phyloP scores from a whole-genome alignment of 2,113 vertebrate species.

The Malurus melanocephalus region DNA sequence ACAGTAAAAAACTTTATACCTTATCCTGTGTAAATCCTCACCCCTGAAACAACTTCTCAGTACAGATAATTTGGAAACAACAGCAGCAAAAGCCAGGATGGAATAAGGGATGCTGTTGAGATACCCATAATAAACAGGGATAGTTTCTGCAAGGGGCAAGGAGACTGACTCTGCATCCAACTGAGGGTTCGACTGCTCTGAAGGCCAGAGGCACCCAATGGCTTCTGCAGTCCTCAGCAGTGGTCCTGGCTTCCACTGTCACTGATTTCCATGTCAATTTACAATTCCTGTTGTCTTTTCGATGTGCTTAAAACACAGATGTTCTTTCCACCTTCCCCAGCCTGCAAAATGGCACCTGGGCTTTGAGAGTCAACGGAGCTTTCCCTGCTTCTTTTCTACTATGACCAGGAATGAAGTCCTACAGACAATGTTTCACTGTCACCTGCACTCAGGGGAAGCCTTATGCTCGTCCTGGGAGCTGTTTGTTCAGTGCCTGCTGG shows the following conservation, averaged over 20 bases:
- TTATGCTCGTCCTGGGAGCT: background rate
- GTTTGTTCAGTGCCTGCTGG: background rate
- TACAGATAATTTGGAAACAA: background rate
- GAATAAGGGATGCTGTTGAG: background rate
- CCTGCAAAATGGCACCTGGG: background rate
- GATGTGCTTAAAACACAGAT: background rate
- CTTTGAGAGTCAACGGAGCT: background rate
- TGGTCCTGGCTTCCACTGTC: background rate
- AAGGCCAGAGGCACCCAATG: background rate
- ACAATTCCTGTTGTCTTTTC: background rate
- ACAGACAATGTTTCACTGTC: background rate
- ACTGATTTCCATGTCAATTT: background rate
- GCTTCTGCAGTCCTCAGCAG: background rate
- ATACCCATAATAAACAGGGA: background rate
- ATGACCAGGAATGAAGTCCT: rapidly evolving
- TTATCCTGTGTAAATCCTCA: background rate
- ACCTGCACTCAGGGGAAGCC: background rate
- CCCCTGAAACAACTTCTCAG: background rate
- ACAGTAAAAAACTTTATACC: background rate
- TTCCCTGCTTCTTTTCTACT: background rate
- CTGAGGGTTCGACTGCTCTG: background rate
- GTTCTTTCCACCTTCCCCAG: background rate
- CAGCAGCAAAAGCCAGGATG: background rate
- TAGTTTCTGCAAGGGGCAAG: background rate
- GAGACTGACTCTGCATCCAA: background rate